A percentile compares a stretch with the other conserved stretches of the same genome.
Evolutionary conservation across 2,113 vertebrate species (phyloP).

Genomic region (Nothobranchius kuhntae): DNA sequence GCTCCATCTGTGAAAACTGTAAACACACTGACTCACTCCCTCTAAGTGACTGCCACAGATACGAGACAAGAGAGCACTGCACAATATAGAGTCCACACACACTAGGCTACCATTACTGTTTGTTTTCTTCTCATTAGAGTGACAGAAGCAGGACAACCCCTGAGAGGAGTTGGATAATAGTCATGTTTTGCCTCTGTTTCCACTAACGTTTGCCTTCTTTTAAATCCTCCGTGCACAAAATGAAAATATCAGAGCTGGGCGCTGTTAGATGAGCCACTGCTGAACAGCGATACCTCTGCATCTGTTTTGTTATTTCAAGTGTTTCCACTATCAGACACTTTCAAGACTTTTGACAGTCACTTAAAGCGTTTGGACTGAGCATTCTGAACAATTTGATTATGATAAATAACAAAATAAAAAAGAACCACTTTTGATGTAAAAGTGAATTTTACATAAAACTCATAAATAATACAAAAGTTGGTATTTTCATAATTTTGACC

Average conservation of each 20-base stretch:
- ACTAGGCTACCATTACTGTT: constrained; percentile 53
- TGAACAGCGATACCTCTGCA: constrained; percentile 6
- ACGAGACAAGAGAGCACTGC: constrained; percentile 39
- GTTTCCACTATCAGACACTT: constrained; percentile 10
- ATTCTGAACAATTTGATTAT: not conserved
- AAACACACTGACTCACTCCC: constrained; percentile 72
- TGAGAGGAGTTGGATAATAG: constrained; percentile 44
- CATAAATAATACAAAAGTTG: not conserved
- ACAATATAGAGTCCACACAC: constrained; percentile 26
- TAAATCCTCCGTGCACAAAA: constrained; percentile 7
- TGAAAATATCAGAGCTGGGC: constrained; percentile 21
- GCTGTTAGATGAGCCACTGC: constrained; percentile 27
- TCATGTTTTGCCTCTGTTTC: constrained; percentile 29
- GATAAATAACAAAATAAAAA: not conserved
- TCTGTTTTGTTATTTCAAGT: constrained; percentile 11
- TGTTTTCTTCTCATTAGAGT: constrained; percentile 66
- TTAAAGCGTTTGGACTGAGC: constrained; percentile 1
- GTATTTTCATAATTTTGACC: not conserved
- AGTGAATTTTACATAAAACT: not conserved
- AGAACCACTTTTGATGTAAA: not conserved
- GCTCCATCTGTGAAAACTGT: constrained; percentile 76
- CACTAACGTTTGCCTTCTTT: constrained; percentile 21
- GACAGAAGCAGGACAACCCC: constrained; percentile 54
- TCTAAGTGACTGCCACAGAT: constrained; percentile 62
- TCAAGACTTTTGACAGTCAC: not conserved